phyloP scores from a whole-genome alignment of 2,113 vertebrate species.

The Archilochus colubris region DNA sequence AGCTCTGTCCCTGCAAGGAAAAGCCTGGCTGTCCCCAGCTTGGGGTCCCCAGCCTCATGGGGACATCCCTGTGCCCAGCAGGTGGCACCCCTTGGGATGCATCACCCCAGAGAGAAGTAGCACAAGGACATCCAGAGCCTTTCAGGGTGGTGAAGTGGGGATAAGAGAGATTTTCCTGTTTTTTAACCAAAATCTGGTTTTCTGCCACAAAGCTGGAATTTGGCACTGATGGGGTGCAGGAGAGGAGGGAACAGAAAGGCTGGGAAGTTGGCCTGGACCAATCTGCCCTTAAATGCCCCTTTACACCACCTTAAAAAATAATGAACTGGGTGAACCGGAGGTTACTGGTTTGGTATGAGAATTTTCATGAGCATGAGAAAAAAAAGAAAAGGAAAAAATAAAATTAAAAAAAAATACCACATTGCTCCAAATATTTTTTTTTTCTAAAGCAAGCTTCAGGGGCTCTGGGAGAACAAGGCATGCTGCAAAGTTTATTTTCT shows the following conservation, averaged over 20 bases:
- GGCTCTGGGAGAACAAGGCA: slow-evolving; percentile 25
- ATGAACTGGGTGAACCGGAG: background rate
- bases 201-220: background rate
- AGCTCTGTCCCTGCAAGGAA: background rate
- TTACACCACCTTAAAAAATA: slow-evolving; percentile 23
- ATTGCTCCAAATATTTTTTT: background rate
- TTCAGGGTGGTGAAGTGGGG: background rate
- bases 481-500: slow-evolving; percentile 54
- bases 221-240: background rate
- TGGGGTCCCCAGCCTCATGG: background rate
- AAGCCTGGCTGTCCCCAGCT: background rate
- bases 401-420: background rate
- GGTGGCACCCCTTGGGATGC: rapidly evolving
- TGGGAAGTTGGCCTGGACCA: background rate
- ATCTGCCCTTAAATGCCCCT: background rate
- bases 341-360: slow-evolving; percentile 50
- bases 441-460: background rate
- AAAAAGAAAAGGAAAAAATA: background rate
- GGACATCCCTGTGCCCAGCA: background rate
- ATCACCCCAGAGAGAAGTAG: background rate
- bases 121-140: background rate
- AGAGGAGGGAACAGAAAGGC: background rate
- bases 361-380: slow-evolving; percentile 56
- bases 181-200: background rate
- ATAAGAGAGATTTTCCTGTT: background rate